Evolutionary conservation across 2,797 vertebrate genomes (phyloP).

Genomic region (Moxostoma hubbsi): DNA sequence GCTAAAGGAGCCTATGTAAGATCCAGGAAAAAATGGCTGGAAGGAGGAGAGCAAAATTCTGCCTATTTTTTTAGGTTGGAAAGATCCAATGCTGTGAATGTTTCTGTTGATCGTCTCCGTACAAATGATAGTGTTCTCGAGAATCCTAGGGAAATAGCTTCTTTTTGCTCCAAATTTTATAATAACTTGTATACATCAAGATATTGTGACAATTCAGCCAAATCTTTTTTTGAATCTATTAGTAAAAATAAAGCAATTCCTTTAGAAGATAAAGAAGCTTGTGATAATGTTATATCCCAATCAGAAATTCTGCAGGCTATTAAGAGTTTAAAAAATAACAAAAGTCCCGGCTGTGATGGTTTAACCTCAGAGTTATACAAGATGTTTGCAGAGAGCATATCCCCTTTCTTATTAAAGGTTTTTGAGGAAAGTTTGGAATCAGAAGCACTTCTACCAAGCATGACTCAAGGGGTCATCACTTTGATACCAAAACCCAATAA

Average conservation of each 20-base stretch:
- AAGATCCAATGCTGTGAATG: background rate
- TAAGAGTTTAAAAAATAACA: background rate
- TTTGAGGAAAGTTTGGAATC: conserved; percentile 1
- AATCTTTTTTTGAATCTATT: conserved; percentile 3
- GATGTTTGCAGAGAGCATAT: background rate
- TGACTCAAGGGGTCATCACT: conserved; percentile 15
- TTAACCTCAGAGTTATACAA: too few species aligned
- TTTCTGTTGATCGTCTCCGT: background rate
- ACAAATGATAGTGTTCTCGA: background rate
- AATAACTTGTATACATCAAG: background rate
- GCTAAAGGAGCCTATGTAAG: conserved; percentile 10
- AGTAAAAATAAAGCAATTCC: background rate
- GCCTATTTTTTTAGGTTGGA: conserved; percentile 35
- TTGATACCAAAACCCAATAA: background rate
- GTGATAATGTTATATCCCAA: background rate
- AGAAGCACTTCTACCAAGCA: background rate
- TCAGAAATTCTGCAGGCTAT: background rate
- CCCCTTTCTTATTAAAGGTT: background rate
- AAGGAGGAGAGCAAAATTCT: conserved; percentile 27
- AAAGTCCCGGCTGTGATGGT: too few species aligned
- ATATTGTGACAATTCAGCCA: background rate
- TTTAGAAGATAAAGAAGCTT: background rate
- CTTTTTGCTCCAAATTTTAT: conserved; percentile 16
- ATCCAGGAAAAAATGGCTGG: conserved; percentile 4
- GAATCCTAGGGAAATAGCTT: background rate